Percentiles rank a stretch among this genome's conserved stretches.
Conservation (phyloP, 2,888 invertebrate genomes). For the Drosophila mettleri region DNA sequence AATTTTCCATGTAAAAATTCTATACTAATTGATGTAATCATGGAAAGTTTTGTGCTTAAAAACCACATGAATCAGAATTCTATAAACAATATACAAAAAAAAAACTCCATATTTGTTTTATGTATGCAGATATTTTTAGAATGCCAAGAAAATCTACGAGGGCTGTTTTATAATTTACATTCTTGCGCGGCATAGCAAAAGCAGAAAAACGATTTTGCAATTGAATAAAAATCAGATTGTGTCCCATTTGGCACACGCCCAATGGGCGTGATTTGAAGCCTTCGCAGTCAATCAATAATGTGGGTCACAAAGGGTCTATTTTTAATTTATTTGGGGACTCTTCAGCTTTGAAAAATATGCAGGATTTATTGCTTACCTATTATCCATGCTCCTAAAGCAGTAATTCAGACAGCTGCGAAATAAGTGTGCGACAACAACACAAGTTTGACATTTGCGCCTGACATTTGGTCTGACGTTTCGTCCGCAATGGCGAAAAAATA, state of each 20-base stretch:
- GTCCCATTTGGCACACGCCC: not conserved
- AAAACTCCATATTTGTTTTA: slow-evolving; percentile 20
- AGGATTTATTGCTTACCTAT: not conserved
- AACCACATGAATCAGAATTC: slow-evolving; percentile 7
- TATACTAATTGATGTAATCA: not conserved
- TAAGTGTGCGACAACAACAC: not conserved
- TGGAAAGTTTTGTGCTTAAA: not conserved
- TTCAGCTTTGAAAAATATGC: not conserved
- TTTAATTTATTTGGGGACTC: not conserved
- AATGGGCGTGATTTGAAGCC: slow-evolving; percentile 1
- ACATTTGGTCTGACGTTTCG: too few species aligned
- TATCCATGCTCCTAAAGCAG: not conserved
- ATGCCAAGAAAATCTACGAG: slow-evolving; percentile 21
- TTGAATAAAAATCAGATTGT: not conserved
- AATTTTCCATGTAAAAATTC: slow-evolving; percentile 4
- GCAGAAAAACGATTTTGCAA: not conserved
- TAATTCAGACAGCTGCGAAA: not conserved
- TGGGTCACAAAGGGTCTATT: not conserved
- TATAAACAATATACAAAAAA: slow-evolving; percentile 12
- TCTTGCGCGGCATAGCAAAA: not conserved
- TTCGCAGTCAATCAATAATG: slow-evolving; percentile 3
- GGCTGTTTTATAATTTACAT: not conserved
- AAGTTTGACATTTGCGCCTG: not conserved
- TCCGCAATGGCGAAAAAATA: too few species aligned
- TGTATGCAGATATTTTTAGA: slow-evolving; percentile 39